Base-by-base conservation (phyloP, 2,888 invertebrate species). In the Conistra vaccinii region DNA sequence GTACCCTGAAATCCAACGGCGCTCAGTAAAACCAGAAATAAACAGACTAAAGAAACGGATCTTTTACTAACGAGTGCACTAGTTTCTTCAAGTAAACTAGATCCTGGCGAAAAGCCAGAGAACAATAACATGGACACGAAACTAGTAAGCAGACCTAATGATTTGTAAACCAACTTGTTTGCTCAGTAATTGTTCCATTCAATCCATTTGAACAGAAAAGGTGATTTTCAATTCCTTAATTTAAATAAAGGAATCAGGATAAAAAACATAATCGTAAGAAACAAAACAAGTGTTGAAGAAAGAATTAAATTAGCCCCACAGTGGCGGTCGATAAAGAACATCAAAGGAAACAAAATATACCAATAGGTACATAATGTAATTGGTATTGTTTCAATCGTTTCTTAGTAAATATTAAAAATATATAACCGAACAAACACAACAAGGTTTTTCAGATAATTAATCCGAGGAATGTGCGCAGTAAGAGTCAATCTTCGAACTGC, bases 51-150 rank as follows among this genome's bases (percentile, higher is more conserved):
- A 63, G 70, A 77, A 77, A 72, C 45, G 61, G 23, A 72, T 76
- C 48, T 71, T 76, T 48, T 51, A 48, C 67, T 71, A 81, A 81
- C 77, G 65, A 81, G 78, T 61, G 45, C 69, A 77, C 60, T 65
- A 66, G 78, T 73, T 81, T 62, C 73, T 61, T 66, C 62, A 82
- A 74, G 79, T 69, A 70, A 70, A 73, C 39, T 45, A 69, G 61
- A 69, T 9, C 26, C 78, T 81, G 78, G 83, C 83, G 58, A 12
- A 51, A 58, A 53, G 81, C 83, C 69, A 81, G 53, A 71, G 10
- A 69, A 79, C 57, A 62, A 67, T 69, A 69, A 69, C 70, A 78
- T 61, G 45, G 53, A 60, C 45, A 65, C 60, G 66, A 51, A 53
- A 65, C 74, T 60, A 72, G 71, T 66, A 72, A 79, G 74, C 74